Evolutionary conservation across 2,113 vertebrate genomes (phyloP), one percentile per base, ranked within the genome.

Genomic region (Sterna hirundo): DNA sequence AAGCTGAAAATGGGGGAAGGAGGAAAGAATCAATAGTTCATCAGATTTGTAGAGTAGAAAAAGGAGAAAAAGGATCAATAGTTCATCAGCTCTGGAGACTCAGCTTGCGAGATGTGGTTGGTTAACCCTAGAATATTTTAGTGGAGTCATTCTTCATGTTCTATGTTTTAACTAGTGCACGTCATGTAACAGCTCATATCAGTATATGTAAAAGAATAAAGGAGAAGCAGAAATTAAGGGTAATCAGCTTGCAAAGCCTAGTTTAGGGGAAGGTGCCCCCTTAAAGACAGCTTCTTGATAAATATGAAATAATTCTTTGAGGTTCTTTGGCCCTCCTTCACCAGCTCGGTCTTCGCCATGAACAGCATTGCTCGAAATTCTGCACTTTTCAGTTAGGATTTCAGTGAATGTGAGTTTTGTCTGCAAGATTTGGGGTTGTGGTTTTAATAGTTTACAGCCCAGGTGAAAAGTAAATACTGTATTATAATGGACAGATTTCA

Each of bases 391-490:
- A 84, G 0, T 80, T 62, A 52, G 40, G 40, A 61, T 51, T 94
- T 89, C 57, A 69, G n/a, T 94, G 81, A 97, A 94, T 94, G 75
- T 49, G 46, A 80, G 78, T 87, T 93, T 93, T 97, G 89, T 91
- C 84, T 62, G 23, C 20, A 29, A 36, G 70, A 46, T 69, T 54
- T 64, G 66, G 15, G 0, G 0, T 82, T 89, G 74, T 95, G 81
- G 78, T 83, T 97, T 95, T 93, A 95, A 82, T 79, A 65, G 77
- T 83, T 96, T 93, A 83, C 75, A 95, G 68, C 46, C 71, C 42
- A 72, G 58, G 86, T 72, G 54, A 72, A 85, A 96, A 87, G 88
- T 93, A 96, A 96, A 94, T 72, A 93, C 19, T 54, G 27, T 38
- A 14, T 90, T 92, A n/a, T 46, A 91, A 57, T 30, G 72, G 72